Conservation (phyloP, 2,113 vertebrate species). For the Phaethon lepturus region DNA sequence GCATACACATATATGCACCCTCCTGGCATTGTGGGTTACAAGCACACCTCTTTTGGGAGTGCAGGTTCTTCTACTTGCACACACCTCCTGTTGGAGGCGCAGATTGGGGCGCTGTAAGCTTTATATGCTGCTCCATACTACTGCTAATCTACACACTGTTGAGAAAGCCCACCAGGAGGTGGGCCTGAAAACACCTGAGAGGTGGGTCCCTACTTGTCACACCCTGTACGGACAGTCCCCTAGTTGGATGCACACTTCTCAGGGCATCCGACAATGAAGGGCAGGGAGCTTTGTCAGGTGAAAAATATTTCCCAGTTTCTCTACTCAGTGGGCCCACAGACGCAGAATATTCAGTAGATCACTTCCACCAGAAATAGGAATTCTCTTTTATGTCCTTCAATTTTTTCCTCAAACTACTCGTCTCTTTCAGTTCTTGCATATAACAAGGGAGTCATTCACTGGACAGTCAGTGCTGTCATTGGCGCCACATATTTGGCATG, state of each 20-base stretch:
- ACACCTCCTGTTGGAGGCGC: not conserved
- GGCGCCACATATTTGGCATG: not conserved
- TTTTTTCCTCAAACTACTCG: not conserved
- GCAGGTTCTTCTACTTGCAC: not conserved
- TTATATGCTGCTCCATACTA: not conserved
- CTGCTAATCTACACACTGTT: not conserved
- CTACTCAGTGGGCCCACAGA: not conserved
- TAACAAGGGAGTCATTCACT: not conserved
- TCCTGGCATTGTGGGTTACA: not conserved
- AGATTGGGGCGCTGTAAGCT: not conserved
- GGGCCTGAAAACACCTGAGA: not conserved
- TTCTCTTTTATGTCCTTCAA: not conserved
- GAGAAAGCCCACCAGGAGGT: not conserved
- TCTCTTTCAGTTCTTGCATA: not conserved
- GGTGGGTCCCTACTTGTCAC: not conserved
- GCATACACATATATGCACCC: fast-evolving
- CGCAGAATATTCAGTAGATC: not conserved
- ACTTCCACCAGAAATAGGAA: not conserved
- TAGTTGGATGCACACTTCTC: not conserved
- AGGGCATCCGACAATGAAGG: not conserved
- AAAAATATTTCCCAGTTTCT: not conserved
- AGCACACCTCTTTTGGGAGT: not conserved
- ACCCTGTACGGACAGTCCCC: fast-evolving
- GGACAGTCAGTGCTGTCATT: not conserved
- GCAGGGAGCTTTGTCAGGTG: not conserved